Evolutionary conservation across 2,797 vertebrate genomes (phyloP), one percentile per base, ranked within the genome.

Genomic region (Urophycis tenuis): DNA sequence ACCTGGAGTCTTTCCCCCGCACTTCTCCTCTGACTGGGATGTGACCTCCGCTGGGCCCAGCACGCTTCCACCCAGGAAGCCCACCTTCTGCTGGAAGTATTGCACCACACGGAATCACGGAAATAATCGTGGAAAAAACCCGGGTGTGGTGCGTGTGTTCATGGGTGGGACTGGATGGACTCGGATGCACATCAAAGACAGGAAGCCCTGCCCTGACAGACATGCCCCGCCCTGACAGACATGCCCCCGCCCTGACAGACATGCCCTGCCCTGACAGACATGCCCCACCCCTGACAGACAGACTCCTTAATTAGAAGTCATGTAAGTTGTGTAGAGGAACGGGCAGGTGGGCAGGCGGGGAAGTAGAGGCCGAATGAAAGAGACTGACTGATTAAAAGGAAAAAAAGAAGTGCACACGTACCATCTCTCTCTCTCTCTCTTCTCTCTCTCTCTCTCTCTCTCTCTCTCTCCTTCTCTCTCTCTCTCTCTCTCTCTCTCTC

Each of bases 291-390:
- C 60, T 25, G 34, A 34, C n/a, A n/a, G n/a, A n/a, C n/a, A n/a
- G n/a, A n/a, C n/a, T 81, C 85, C 74, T 80, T 91, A 90, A 92
- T 90, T 92, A 85, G 86, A 85, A 83, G 82, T 78, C 29, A 64
- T 80, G 84, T 88, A 80, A 12, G 73, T 74, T 49, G 81, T 78
- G 82, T 72, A 78, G 84, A 83, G 88, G 85, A 87, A 74, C 79
- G 78, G 60, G 30, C 67, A 34, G 36, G 9, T 29, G 72, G 19
- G 17, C 14, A 30, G 32, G 77, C 71, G 77, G 39, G 77, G 84
- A 85, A 76, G 80, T 32, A 70, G 81, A 73, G 73, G 80, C 76
- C 85, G 81, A 90, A 91, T 92, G 86, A 92, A 92, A 92, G 89
- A 88, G 91, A 92, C 89, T 93, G 76, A 76, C 33, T 91, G 89